Percentiles rank a stretch among this genome's conserved stretches.
Conservation (phyloP, 2,113 vertebrate species). For the Desmodus rotundus region DNA sequence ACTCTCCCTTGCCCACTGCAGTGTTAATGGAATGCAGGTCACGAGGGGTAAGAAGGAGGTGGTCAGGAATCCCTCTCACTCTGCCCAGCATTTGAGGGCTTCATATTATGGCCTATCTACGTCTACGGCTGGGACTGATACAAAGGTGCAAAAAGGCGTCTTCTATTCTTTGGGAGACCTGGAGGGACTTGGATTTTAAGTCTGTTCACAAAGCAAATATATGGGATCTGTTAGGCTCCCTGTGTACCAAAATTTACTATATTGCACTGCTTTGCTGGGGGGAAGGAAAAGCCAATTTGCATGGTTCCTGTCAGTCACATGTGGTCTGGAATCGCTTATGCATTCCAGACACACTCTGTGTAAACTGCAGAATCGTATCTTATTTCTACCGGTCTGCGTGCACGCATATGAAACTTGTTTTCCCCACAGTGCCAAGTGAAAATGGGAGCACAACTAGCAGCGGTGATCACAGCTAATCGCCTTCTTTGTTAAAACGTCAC, state of each 20-base stretch:
- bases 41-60: neutral
- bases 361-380: conserved; percentile 73
- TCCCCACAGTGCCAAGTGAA: conserved; percentile 48
- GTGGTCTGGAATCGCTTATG: conserved; percentile 65
- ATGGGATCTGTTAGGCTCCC: neutral
- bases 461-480: conserved; percentile 35
- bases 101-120: conserved; percentile 7
- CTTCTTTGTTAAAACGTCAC: conserved; percentile 22
- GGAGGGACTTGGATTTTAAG: neutral
- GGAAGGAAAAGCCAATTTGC: conserved; percentile 69
- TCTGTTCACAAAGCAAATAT: neutral
- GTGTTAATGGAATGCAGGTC: conserved; percentile 53
- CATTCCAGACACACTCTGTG: conserved; percentile 72
- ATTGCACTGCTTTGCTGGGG: conserved; percentile 60
- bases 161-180: neutral
- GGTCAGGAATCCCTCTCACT: conserved; percentile 38
- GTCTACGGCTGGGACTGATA: neutral
- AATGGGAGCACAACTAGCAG: conserved; percentile 28
- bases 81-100: conserved; percentile 52
- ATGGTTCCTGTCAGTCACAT: conserved; percentile 76
- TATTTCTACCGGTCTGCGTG: conserved; percentile 62
- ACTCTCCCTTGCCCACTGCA: neutral
- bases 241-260: conserved; percentile 33
- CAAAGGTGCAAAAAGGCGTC: neutral
- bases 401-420: conserved; percentile 62